Evolutionary conservation across 2,113 vertebrate species (phyloP), one percentile per base, ranked within the genome.

Genomic region (Symphodus melops): DNA sequence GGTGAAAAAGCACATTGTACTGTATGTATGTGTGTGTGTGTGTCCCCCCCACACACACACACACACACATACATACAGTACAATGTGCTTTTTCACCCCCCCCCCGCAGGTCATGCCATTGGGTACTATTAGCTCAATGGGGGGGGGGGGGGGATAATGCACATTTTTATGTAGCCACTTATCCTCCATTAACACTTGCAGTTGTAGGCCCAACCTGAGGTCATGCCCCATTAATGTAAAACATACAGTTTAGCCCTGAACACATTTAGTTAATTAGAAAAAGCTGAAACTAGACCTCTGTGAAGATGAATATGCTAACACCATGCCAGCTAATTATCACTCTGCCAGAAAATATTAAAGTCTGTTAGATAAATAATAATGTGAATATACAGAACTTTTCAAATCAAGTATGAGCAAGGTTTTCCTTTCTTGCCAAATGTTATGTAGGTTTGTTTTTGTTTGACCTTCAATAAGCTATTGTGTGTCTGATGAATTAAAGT

Each of bases 271-370:
- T 61, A 56, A 64, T 82, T 77, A 80, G 20, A 51, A 56, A 77
- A 76, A 64, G 63, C 64, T 41, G 77, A 65, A 78, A 74, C 42
- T 37, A 69, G 66, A 81, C 60, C 66, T 59, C 68, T 63, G 25
- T 44, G 56, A 82, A 82, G 81, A 64, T 72, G 42, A 74, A 83
- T 65, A 76, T 54, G 33, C 39, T 63, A 59, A 72, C 51, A 51
- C 9, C 1, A 23, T 66, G 36, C 36, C 4, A n/a, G 39, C 59
- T 48, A 68, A 59, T 73, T 74, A 77, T 63, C 66, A 78, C 3
- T 12, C 36, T 54, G 65, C 55, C 73, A 57, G 53, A 70, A 28
- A 79, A 48, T 23, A 60, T 53, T 42, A 48, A 9, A 41, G 61
- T 58, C 37, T 20, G 5, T 51, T 51, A 51, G 8, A 48, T 33